Base-by-base conservation (phyloP, 2,797 vertebrate genomes). In the Momotus momota region DNA sequence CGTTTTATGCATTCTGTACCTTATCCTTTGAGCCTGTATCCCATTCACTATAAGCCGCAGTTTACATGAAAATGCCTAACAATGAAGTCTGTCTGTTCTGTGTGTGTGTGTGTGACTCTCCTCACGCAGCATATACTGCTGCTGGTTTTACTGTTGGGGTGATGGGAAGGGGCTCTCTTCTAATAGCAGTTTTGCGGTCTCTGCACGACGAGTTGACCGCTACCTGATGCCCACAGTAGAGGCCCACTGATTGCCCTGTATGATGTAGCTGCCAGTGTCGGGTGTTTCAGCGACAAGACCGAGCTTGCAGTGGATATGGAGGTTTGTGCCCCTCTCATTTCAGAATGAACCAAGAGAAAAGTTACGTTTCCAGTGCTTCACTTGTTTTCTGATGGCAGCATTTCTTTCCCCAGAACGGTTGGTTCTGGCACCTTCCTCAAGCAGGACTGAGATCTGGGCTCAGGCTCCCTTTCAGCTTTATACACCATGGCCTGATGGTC, bases 61-160 rank as follows among this genome's bases (percentile, higher is more conserved):
- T 94, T 96, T 97, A 93, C 91, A 62, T 75, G 86, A 83, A 92
- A 93, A 82, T 92, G 64, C 41, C 48, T 86, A 88, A 88, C 89
- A 86, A 43, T 58, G 81, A 84, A 84, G 72, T 57, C 22, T 80
- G 52, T 69, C 73, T 67, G 19, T 86, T 89, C 75, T 64, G 7
- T 69, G 65, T 93, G 35, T 8, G 35, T 8, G 10, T 81, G 69
- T 87, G n/a, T 90, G 82, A 90, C 78, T 95, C 41, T 86, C 33
- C n/a, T 88, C 92, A 70, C 61, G 40, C 52, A 62, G 55, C 12
- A 16, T 43, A 33, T 80, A 51, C 18, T 35, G 54, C 75, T 94
- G 67, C 70, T 85, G 61, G 52, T 85, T 94, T 94, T 70, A 86
- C 48, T 92, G 83, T 52, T 88, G 79, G 75, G 40, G 35, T 80